Evolutionary conservation across 2,888 invertebrate species (phyloP).

Genomic region (Schrankia costaestrigalis): DNA sequence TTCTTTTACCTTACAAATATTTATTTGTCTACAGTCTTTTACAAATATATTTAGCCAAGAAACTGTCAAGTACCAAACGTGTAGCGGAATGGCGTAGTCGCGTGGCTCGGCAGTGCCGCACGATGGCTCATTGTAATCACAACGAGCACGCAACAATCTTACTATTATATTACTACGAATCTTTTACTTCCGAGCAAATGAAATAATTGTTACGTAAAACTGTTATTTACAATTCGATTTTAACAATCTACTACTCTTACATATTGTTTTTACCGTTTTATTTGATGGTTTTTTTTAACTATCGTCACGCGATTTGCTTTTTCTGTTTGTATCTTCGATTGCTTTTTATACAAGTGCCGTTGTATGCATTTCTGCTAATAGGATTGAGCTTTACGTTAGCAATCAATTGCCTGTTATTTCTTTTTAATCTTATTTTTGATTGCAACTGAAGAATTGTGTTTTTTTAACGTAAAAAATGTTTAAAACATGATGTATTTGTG

Average conservation of each 20-base stretch:
- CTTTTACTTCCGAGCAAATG: constrained; percentile 27
- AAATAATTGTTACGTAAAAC: constrained; percentile 42
- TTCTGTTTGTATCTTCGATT: neutral
- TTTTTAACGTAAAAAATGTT: no score
- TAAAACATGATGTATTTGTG: no score
- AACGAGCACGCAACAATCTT: constrained; percentile 34
- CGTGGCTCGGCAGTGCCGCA: constrained; percentile 25
- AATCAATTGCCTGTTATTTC: no score
- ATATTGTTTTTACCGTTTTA: constrained; percentile 3
- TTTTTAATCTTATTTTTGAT: no score
- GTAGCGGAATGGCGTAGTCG: constrained; percentile 15
- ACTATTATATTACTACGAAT: constrained; percentile 29
- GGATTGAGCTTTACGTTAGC: no score
- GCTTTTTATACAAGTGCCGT: no score
- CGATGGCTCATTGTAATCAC: constrained; percentile 33
- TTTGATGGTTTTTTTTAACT: neutral
- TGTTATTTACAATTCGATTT: constrained; percentile 19
- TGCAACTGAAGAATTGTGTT: no score
- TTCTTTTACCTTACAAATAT: no score
- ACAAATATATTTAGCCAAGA: no score
- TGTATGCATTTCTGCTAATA: no score
- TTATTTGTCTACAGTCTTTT: no score
- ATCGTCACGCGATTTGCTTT: neutral
- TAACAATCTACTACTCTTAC: neutral
- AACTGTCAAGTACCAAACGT: constrained; percentile 17